These are phyloP conservation scores for Patella depressa DNA, from an alignment of 2,888 invertebrate genomes.

Conservation along the genomic window DNA sequence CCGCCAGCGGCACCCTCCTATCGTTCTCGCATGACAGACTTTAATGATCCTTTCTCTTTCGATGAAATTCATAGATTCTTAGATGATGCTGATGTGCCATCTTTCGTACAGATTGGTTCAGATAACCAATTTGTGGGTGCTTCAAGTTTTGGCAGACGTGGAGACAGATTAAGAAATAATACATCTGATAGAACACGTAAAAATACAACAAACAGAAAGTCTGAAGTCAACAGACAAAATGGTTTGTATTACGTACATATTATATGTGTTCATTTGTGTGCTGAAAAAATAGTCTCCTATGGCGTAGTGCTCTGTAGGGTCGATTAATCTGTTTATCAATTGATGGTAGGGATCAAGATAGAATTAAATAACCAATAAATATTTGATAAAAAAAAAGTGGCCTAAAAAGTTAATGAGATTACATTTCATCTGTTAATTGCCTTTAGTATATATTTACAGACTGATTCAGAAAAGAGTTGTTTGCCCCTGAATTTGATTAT, in stretches of 20 bases:
- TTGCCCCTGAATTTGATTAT: too few relatives aligned
- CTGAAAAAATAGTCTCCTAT: too few relatives aligned
- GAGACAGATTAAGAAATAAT: conserved; percentile 13
- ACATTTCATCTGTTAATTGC: too few relatives aligned
- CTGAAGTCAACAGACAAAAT: conserved; percentile 45
- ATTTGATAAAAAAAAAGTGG: too few relatives aligned
- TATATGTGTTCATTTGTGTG: background rate
- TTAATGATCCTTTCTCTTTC: conserved; percentile 36
- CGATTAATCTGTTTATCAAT: too few relatives aligned
- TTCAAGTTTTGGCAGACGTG: background rate
- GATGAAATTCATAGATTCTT: conserved; percentile 39
- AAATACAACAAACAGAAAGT: conserved; percentile 38
- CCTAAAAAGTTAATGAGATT: too few relatives aligned
- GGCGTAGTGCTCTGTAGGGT: too few relatives aligned
- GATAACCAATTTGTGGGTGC: background rate
- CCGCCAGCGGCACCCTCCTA: conserved; percentile 6
- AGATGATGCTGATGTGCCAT: conserved; percentile 19
- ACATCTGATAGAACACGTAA: conserved; percentile 21
- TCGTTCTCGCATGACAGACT: background rate
- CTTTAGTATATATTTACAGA: too few relatives aligned
- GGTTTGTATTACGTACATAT: conserved; percentile 20
- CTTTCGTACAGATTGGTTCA: background rate
- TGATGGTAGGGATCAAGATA: too few relatives aligned
- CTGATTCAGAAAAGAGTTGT: too few relatives aligned
- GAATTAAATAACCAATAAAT: too few relatives aligned